Evolutionary conservation across 2,113 vertebrate species (phyloP), one percentile per base, ranked within the genome.

Genomic region (Mesitornis unicolor): DNA sequence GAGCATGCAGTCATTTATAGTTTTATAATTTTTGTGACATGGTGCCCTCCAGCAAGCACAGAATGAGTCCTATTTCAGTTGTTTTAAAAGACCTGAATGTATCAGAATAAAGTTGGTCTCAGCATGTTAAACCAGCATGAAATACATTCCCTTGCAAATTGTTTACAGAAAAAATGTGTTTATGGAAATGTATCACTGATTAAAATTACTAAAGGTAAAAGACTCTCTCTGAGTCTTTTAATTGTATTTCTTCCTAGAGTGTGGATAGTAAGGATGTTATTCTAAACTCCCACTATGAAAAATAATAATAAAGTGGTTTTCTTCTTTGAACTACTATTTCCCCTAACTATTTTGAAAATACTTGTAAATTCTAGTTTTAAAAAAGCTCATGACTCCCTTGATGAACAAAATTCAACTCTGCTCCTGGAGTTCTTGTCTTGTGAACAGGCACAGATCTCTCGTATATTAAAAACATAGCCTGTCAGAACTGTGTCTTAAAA

Each of bases 191-290:
- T 95, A 97, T 97, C 91, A 93, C 94, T 96, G 97, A 97, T 97
- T 96, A 97, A 89, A 98, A 96, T 98, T 96, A 97, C 97, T 87
- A 97, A 96, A 97, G 95, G 95, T 98, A 97, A 96, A 97, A 97
- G 93, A 97, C 80, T 79, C 86, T 97, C 96, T 98, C 92, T 79
- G 79, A 97, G 95, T 76, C 33, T 90, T 96, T 98, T 97, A 97
- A 97, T 97, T 98, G 96, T 97, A 92, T 96, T 97, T 95, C 90
- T 97, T 98, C 95, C 95, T 71, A 97, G 96, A 96, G 91, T 89
- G 81, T 83, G 33, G 83, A 89, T 93, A 71, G 84, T 73, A 67
- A 83, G 61, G 63, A 80, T 79, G 73, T 76, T 93, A 95, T 97
- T 96, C 91, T 95, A 77, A 96, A 93, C 76, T 93, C 89, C 78